Evolutionary conservation across 2,113 vertebrate species (phyloP).

Genomic region (Talpa occidentalis): DNA sequence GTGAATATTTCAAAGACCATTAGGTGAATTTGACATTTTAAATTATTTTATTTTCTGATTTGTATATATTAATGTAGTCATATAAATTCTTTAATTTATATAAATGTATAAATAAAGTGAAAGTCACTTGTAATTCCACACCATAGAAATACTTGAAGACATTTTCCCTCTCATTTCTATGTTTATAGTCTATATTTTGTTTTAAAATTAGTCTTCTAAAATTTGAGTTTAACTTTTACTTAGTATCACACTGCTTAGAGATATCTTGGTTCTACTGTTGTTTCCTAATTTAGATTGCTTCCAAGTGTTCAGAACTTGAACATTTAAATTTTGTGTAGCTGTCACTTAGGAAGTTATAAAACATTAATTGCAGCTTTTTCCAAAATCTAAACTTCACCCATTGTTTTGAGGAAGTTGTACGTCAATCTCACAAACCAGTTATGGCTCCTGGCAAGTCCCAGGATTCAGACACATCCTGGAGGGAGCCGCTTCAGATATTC

Average conservation of each 20-base stretch:
- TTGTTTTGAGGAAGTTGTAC: neutral
- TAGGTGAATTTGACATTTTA: conserved; percentile 18
- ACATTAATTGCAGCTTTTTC: neutral
- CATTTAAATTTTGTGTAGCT: neutral
- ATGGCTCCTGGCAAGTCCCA: neutral
- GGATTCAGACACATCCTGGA: neutral
- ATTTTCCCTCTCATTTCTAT: neutral
- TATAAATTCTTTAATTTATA: conserved; percentile 17
- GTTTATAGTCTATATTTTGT: neutral
- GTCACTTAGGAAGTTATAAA: neutral
- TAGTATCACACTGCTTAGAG: neutral
- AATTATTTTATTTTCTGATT: conserved; percentile 13
- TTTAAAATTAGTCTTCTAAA: conserved; percentile 41
- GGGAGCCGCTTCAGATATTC: neutral
- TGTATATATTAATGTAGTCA: neutral
- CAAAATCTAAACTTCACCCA: neutral
- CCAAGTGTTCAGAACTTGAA: conserved; percentile 41
- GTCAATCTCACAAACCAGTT: neutral
- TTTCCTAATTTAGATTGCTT: conserved; percentile 32
- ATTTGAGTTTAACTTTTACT: neutral
- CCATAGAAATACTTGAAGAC: neutral
- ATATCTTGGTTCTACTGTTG: neutral
- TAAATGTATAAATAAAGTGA: neutral
- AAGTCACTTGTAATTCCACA: conserved; percentile 5
- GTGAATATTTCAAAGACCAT: conserved; percentile 13